Conservation (phyloP, 1,140 invertebrate species). For the Periplaneta americana region DNA sequence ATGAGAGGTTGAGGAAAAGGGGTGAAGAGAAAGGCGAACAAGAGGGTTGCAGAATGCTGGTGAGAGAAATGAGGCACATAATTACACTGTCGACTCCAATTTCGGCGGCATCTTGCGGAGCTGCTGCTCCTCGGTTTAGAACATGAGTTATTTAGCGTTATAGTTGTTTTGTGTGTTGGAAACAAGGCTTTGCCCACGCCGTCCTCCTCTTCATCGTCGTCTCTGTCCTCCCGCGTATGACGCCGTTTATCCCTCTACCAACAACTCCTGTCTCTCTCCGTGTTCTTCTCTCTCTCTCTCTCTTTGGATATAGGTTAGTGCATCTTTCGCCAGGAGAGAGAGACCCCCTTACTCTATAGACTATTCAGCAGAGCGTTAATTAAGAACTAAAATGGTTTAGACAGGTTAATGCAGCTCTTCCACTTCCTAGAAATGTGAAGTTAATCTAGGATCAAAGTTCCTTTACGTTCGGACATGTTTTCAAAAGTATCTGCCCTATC, state of each 20-base stretch:
- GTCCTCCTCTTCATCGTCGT: too few relatives aligned
- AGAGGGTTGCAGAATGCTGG: background rate
- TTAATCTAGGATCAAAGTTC: background rate
- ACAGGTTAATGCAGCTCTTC: background rate
- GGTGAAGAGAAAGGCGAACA: background rate
- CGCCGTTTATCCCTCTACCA: background rate
- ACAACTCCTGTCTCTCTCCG: too few relatives aligned
- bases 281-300: too few relatives aligned
- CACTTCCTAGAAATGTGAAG: background rate
- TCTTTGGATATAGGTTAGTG: background rate
- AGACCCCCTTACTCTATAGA: background rate
- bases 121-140: background rate
- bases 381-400: background rate
- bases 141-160: background rate
- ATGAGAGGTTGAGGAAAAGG: background rate
- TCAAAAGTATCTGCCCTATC: background rate
- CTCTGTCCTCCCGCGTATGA: background rate
- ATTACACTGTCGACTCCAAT: conserved; percentile 11
- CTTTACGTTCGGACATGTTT: background rate
- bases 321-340: background rate
- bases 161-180: background rate
- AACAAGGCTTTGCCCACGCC: too few relatives aligned
- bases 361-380: background rate
- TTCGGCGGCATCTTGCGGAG: conserved; percentile 6
- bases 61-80: conserved; percentile 10